phyloP scores from a whole-genome alignment of 2,113 vertebrate species.

The Pomatorhinus ruficollis region DNA sequence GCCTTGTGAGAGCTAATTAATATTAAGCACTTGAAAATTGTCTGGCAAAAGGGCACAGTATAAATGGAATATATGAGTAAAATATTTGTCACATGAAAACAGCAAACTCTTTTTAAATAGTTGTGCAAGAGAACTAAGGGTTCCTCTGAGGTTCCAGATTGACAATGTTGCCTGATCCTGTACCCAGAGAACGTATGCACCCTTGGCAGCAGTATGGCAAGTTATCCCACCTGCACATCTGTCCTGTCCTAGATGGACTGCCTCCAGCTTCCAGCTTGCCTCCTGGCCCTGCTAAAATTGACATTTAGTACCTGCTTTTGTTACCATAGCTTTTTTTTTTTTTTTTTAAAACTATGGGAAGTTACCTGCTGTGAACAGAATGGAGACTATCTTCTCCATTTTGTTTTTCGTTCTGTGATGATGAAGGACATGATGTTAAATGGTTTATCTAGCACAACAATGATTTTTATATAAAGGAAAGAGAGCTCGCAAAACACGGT shows the following conservation, averaged over 20 bases:
- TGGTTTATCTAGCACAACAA: neutral
- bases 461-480: neutral
- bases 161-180: rapidly evolving
- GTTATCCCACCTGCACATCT: rapidly evolving
- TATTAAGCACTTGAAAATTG: constrained; percentile 6
- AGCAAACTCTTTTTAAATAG: neutral
- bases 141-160: neutral
- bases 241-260: neutral
- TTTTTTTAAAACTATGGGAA: neutral
- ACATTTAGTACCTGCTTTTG: neutral
- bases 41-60: neutral
- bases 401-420: neutral
- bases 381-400: neutral
- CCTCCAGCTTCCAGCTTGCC: neutral
- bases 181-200: neutral
- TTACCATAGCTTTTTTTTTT: neutral
- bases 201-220: neutral
- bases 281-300: neutral
- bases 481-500: neutral
- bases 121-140: neutral
- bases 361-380: neutral
- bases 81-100: neutral
- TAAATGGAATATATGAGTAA: neutral
- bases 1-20: constrained; percentile 38
- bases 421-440: neutral